Percentiles rank a stretch among this genome's conserved stretches.
Conservation (phyloP, 1,140 invertebrate genomes). For the Nebria ingens region DNA sequence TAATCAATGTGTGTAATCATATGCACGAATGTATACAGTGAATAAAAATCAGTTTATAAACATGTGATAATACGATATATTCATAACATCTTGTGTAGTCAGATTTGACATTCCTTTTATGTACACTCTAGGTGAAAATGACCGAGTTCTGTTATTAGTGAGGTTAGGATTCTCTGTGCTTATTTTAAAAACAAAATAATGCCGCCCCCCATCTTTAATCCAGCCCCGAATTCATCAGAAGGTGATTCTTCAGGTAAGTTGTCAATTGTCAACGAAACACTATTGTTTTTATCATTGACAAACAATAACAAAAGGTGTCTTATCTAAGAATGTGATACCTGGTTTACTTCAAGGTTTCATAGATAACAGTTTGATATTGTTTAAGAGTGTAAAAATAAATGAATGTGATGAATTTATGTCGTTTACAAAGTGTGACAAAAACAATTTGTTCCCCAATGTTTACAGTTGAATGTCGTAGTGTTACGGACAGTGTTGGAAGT, state of each 20-base stretch:
- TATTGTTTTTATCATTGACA: too few relatives aligned
- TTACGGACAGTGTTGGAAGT: slow-evolving; percentile 63
- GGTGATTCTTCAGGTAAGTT: background rate
- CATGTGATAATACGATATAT: background rate
- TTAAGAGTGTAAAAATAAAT: background rate
- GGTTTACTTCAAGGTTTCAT: too few relatives aligned
- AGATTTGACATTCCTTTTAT: slow-evolving; percentile 7
- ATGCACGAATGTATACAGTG: background rate
- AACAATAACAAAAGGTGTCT: too few relatives aligned
- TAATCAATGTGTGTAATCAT: background rate
- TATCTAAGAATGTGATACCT: too few relatives aligned
- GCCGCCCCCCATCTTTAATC: background rate
- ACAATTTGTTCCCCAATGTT: too few relatives aligned
- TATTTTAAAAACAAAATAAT: slow-evolving; percentile 1
- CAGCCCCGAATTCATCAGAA: background rate
- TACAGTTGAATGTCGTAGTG: slow-evolving; percentile 42
- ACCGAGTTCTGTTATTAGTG: background rate
- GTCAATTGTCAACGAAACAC: too few relatives aligned
- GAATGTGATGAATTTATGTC: background rate
- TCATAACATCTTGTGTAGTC: background rate
- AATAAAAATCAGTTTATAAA: background rate
- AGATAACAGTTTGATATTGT: too few relatives aligned
- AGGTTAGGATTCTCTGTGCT: background rate
- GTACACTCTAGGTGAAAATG: slow-evolving; percentile 4
- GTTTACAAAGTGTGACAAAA: background rate